Evolutionary conservation across 1,140 invertebrate genomes (phyloP).

Genomic region (Aphelenchoides besseyi): DNA sequence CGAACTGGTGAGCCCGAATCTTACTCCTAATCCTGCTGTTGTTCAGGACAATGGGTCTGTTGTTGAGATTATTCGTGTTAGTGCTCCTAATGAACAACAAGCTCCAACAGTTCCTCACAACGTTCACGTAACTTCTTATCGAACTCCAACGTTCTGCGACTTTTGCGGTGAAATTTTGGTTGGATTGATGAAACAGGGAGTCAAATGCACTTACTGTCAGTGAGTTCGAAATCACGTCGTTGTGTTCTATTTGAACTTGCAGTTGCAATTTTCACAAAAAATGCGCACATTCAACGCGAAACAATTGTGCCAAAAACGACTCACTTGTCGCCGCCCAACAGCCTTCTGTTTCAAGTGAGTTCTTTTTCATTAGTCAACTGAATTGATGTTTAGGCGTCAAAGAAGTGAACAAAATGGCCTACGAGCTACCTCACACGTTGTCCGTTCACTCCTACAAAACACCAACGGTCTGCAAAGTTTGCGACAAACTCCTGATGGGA

Average conservation of each 20-base stretch:
- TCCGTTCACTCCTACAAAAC: slow-evolving; percentile 59
- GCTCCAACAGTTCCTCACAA: slow-evolving; percentile 48
- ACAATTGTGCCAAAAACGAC: slow-evolving; percentile 59
- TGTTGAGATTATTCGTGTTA: slow-evolving; percentile 59
- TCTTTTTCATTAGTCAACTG: slow-evolving; percentile 10
- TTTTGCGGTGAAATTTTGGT: slow-evolving; percentile 63
- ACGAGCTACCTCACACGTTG: slow-evolving; percentile 55
- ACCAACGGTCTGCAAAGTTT: slow-evolving; percentile 62
- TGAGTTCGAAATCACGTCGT: slow-evolving; percentile 26
- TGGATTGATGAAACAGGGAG: slow-evolving; percentile 60
- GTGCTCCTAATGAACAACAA: slow-evolving; percentile 49
- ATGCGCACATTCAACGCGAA: slow-evolving; percentile 59
- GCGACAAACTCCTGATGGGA: slow-evolving; percentile 60
- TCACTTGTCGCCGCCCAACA: background rate
- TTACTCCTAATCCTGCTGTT: background rate
- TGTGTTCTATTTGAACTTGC: slow-evolving; percentile 18
- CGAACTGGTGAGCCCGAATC: slow-evolving; percentile 45
- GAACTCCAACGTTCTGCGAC: slow-evolving; percentile 62
- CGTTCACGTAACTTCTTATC: slow-evolving; percentile 48
- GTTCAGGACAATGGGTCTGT: slow-evolving; percentile 58
- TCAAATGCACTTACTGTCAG: slow-evolving; percentile 59
- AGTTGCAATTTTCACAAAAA: slow-evolving; percentile 62
- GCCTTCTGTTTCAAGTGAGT: slow-evolving; percentile 16
- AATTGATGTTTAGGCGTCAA: slow-evolving; percentile 7
- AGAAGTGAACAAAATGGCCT: slow-evolving; percentile 14